Evolutionary conservation across 37 sponge, comb jelly and placozoan genomes (phyloP).

Genomic region (Geodia barretti): DNA sequence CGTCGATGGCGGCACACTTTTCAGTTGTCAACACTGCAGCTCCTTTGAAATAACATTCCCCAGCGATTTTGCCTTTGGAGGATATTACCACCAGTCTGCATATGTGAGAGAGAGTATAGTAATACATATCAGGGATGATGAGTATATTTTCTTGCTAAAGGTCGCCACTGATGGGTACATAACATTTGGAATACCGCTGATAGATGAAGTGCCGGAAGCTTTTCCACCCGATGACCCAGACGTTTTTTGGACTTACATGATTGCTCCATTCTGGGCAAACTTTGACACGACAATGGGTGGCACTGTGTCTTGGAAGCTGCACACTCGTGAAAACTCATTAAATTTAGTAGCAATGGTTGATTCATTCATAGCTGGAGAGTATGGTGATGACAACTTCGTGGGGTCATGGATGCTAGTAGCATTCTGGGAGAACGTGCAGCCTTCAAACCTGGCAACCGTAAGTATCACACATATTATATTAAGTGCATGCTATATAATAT

Average conservation of each 20-base stretch:
- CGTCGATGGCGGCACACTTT: neutral
- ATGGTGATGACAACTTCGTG: neutral
- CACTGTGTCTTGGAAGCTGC: conserved; percentile 1
- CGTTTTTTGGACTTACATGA: neutral
- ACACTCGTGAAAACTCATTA: neutral
- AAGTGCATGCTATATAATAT: neutral
- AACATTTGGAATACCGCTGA: neutral
- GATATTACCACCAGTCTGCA: neutral
- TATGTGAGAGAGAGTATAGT: neutral
- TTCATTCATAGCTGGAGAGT: neutral
- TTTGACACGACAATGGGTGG: neutral
- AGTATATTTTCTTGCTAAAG: neutral
- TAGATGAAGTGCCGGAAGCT: neutral
- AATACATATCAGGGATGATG: neutral
- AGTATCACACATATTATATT: neutral
- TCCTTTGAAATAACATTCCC: neutral
- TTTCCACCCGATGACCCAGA: neutral
- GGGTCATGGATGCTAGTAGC: conserved; percentile 23
- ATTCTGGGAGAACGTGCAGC: conserved; percentile 1
- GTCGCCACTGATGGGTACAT: conserved; percentile 14
- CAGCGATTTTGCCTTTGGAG: neutral
- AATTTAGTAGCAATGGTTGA: neutral
- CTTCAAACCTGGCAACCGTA: neutral
- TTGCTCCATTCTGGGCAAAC: conserved; percentile 27
- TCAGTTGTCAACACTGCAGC: neutral